Conservation (phyloP, 2,113 vertebrate species). For the Raja brachyura region DNA sequence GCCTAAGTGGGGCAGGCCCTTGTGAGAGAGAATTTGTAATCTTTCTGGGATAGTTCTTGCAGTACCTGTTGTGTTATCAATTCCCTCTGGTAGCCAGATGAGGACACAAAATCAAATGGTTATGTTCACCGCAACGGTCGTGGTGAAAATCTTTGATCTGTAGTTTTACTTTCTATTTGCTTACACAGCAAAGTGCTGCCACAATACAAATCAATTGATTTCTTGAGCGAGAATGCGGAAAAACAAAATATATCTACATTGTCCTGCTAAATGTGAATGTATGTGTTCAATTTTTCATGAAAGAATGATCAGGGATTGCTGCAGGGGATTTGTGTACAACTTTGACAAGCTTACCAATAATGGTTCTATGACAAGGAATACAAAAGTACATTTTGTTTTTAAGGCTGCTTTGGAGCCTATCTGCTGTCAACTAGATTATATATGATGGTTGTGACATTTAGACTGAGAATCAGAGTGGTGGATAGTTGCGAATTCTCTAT, state of each 20-base stretch:
- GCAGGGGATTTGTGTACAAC: not conserved
- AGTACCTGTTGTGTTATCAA: too few relatives aligned
- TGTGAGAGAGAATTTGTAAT: too few relatives aligned
- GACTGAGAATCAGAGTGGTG: not conserved
- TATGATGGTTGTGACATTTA: conserved; percentile 29
- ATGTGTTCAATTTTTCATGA: not conserved
- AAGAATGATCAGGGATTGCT: conserved; percentile 10
- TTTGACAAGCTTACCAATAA: conserved; percentile 15
- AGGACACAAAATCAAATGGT: too few relatives aligned
- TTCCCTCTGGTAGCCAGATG: too few relatives aligned
- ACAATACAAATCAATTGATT: not conserved
- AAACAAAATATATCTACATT: conserved; percentile 2
- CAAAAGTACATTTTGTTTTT: conserved; percentile 12
- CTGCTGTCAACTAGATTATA: conserved; percentile 14
- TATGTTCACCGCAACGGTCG: too few relatives aligned
- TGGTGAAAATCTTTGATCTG: too few relatives aligned
- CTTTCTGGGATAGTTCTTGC: too few relatives aligned
- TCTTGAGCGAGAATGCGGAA: not conserved
- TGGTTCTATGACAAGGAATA: conserved; percentile 3
- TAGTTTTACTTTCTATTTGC: too few relatives aligned
- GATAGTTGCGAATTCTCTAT: not conserved
- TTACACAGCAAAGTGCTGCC: too few relatives aligned
- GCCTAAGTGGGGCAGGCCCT: too few relatives aligned
- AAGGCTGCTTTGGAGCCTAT: conserved; percentile 10
- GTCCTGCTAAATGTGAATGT: not conserved